phyloP scores from a whole-genome alignment of 1,140 invertebrate species.

The Microplitis demolitor region DNA sequence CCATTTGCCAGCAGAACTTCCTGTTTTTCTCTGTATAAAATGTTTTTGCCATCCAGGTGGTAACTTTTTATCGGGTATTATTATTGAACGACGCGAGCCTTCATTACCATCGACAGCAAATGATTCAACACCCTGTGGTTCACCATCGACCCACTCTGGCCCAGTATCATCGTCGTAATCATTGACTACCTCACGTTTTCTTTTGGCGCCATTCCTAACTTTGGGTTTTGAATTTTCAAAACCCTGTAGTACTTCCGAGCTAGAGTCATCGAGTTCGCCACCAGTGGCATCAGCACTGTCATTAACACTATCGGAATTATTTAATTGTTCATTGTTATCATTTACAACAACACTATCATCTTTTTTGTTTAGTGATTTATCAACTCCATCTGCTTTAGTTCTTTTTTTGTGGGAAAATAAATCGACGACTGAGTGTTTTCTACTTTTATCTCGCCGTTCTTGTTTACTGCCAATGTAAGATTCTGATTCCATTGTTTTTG shows the following conservation, averaged over 20 bases:
- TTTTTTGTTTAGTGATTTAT: conserved; percentile 43
- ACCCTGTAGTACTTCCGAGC: conserved; percentile 36
- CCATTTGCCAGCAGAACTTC: conserved; percentile 77
- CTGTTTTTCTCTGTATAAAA: conserved; percentile 70
- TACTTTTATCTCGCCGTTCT: conserved; percentile 71
- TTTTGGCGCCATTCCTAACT: conserved; percentile 36
- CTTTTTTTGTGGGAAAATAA: conserved; percentile 64
- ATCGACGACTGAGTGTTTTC: conserved; percentile 72
- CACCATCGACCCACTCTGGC: conserved; percentile 55
- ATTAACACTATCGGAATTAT: conserved; percentile 29
- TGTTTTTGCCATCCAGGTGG: conserved; percentile 78
- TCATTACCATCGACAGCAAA: conserved; percentile 55
- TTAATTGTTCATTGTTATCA: conserved; percentile 21
- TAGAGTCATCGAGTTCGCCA: too few species aligned
- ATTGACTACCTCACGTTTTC: conserved; percentile 39
- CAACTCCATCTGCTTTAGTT: conserved; percentile 43
- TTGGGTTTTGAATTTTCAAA: conserved; percentile 39
- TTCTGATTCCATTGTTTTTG: conserved; percentile 43
- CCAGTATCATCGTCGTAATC: conserved; percentile 46
- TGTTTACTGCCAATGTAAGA: conserved; percentile 65
- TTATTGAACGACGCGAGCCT: conserved; percentile 65
- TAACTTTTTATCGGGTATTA: conserved; percentile 74
- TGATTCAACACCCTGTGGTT: conserved; percentile 54
- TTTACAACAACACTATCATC: conserved; percentile 39
- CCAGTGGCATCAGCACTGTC: too few species aligned